These are phyloP conservation scores for Acropora yongei DNA, from an alignment of 64 coral and sea anemone genomes.

Conservation along the genomic window DNA sequence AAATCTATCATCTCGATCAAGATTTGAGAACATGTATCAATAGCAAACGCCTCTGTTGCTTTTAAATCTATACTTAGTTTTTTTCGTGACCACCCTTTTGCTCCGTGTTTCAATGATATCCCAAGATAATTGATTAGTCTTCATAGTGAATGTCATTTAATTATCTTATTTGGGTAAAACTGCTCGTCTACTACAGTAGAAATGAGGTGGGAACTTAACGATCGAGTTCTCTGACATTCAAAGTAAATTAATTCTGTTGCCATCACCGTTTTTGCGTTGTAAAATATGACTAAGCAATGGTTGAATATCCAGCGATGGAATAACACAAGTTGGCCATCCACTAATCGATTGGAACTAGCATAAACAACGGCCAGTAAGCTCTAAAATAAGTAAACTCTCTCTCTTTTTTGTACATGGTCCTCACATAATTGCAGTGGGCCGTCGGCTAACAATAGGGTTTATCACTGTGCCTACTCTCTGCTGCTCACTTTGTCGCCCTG, in stretches of 20 bases:
- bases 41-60: too few relatives aligned
- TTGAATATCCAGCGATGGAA: neutral
- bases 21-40: constrained; percentile 4
- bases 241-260: neutral
- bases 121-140: constrained; percentile 25
- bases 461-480: neutral
- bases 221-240: neutral
- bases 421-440: neutral
- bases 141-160: constrained; percentile 27
- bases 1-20: neutral
- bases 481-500: constrained; percentile 11
- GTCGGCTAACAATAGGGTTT: neutral
- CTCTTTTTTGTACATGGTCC: neutral
- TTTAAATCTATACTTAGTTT: neutral
- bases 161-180: constrained; percentile 38
- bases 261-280: neutral
- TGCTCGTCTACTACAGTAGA: constrained; percentile 1
- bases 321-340: neutral
- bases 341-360: neutral
- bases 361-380: neutral
- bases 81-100: too few relatives aligned
- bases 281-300: neutral
- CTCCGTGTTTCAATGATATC: neutral
- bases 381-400: neutral
- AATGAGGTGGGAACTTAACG: neutral